These are phyloP conservation scores for Eubasilissa splendida DNA, from an alignment of 2,888 invertebrate species.

Conservation along the genomic window DNA sequence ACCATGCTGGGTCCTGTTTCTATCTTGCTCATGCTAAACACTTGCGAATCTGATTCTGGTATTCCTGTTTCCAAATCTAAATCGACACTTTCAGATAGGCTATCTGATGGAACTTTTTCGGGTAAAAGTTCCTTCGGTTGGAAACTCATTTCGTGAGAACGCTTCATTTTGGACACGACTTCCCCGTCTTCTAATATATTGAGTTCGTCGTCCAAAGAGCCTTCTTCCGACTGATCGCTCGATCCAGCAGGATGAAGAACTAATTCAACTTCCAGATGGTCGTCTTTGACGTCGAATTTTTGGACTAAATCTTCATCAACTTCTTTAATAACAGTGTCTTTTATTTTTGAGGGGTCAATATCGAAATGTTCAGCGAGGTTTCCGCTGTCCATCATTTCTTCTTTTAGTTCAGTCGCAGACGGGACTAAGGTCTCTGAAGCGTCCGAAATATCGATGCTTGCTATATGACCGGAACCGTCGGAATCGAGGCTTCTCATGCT, in stretches of 20 bases:
- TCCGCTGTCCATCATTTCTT: slow-evolving; percentile 79
- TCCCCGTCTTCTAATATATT: slow-evolving; percentile 67
- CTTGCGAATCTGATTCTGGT: slow-evolving; percentile 57
- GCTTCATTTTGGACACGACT: slow-evolving; percentile 84
- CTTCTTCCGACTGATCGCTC: slow-evolving; percentile 72
- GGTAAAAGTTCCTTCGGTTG: slow-evolving; percentile 75
- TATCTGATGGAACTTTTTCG: slow-evolving; percentile 69
- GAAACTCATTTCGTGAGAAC: slow-evolving; percentile 93
- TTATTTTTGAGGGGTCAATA: slow-evolving; percentile 63
- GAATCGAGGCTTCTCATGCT: slow-evolving; percentile 93
- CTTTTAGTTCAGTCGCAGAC: slow-evolving; percentile 87
- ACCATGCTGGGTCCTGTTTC: slow-evolving; percentile 56
- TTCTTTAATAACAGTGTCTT: slow-evolving; percentile 55
- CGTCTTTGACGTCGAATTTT: slow-evolving; percentile 59
- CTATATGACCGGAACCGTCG: slow-evolving; percentile 90
- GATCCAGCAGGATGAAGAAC: slow-evolving; percentile 58
- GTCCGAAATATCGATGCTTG: slow-evolving; percentile 92
- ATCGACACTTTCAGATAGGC: slow-evolving; percentile 68
- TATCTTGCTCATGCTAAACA: slow-evolving; percentile 58
- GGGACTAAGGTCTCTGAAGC: slow-evolving; percentile 94
- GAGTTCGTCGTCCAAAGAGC: slow-evolving; percentile 74
- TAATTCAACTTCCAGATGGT: slow-evolving; percentile 38
- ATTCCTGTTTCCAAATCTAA: slow-evolving; percentile 53
- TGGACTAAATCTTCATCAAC: slow-evolving; percentile 64
- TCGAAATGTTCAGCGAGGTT: slow-evolving; percentile 74